Base-by-base conservation (phyloP, 2,888 invertebrate species). In the Hololepta plana region DNA sequence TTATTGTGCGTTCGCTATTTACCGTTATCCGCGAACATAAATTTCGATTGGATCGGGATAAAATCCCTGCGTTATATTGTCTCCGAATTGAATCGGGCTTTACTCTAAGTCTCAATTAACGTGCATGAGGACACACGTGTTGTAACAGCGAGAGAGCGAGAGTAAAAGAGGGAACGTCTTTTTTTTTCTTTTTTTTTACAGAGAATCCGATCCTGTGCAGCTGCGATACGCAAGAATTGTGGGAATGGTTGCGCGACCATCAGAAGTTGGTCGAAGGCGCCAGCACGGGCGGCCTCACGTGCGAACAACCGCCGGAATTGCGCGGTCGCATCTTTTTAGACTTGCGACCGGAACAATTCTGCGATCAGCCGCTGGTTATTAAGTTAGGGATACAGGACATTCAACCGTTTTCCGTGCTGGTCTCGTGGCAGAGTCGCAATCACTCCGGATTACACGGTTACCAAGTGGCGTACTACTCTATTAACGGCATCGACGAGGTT, bases 171-270 rank as follows among this genome's bases (percentile, higher is more conserved):
- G n/a, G n/a, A n/a, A n/a, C n/a, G n/a, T n/a, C n/a, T n/a, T n/a
- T n/a, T n/a, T 24, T 23, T 3, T 20, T 20, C 24, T 29, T 29
- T 28, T 32, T 28, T 23, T 33, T 45, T 45, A 6, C 65, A 82
- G 87, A 81, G 47, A 90, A 90, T 56, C 88, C 90, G 22, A 60
- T 90, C 40, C 72, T 75, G 35, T 91, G 90, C 55, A 79, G 74
- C 46, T 91, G 90, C 52, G 82, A 87, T 49, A 72, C 85, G 32
- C 80, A 85, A 55, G 81, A 84, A 49, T 65, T 87, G 24, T 87
- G 90, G 82, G 79, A 77, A 57, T 91, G 88, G 90, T 64, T 90
- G 48, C 66, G 81, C 45, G 79, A 84, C 51, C 82, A 91, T 59
- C 70, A 74, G 45, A 84, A 85, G 57, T 63, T 77, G 30, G 59